Conservation (phyloP, 2,888 invertebrate species). For the Dysmachus trigonus region DNA sequence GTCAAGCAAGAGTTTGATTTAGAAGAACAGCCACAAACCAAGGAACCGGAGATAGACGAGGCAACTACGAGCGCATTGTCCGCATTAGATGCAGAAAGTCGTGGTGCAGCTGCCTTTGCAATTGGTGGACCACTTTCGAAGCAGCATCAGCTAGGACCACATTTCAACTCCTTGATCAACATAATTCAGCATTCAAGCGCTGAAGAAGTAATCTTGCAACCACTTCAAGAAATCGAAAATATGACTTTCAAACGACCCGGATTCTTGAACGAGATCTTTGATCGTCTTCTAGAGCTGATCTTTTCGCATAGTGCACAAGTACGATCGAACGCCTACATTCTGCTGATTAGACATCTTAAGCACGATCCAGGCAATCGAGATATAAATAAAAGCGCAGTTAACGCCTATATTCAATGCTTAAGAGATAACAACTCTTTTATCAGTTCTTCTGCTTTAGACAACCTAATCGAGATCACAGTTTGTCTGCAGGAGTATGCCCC, state of each 20-base stretch:
- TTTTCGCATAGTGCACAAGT: slow-evolving; percentile 71
- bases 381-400: slow-evolving; percentile 72
- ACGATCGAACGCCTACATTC: slow-evolving; percentile 75
- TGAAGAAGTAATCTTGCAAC: slow-evolving; percentile 69
- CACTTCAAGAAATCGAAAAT: slow-evolving; percentile 79
- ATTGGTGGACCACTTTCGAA: slow-evolving; percentile 57
- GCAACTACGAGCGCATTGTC: slow-evolving; percentile 61
- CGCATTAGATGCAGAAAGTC: slow-evolving; percentile 55
- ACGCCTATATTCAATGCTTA: slow-evolving; percentile 82
- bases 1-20: slow-evolving; percentile 66
- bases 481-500: slow-evolving; percentile 87
- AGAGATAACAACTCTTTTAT: slow-evolving; percentile 83
- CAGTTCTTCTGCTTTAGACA: slow-evolving; percentile 79
- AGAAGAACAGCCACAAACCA: slow-evolving; percentile 54
- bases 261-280: slow-evolving; percentile 72
- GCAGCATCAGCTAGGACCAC: slow-evolving; percentile 59
- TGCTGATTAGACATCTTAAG: slow-evolving; percentile 77
- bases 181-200: slow-evolving; percentile 60
- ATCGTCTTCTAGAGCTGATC: slow-evolving; percentile 72
- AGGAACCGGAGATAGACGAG: slow-evolving; percentile 60
- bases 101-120: slow-evolving; percentile 58
- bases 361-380: slow-evolving; percentile 69
- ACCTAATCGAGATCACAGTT: slow-evolving; percentile 82
- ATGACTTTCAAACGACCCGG: slow-evolving; percentile 75
- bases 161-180: slow-evolving; percentile 60